A percentile compares a stretch with the other conserved stretches of the same genome.
These are phyloP conservation scores for Lycopodina hypogea DNA, from an alignment of 37 sponge, comb jelly and placozoan genomes.

Conservation along the genomic window DNA sequence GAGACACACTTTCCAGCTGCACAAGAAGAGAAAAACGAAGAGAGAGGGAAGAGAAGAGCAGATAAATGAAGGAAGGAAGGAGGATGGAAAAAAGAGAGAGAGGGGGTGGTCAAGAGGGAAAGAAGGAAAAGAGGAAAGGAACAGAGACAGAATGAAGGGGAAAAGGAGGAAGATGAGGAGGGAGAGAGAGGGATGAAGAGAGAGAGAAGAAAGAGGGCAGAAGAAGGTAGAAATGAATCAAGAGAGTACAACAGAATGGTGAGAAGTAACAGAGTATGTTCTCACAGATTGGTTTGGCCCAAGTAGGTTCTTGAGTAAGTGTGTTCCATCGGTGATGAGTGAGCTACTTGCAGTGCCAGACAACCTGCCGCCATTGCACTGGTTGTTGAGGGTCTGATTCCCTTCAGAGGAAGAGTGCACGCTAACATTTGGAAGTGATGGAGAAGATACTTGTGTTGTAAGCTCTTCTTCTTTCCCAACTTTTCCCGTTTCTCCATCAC, in stretches of 20 bases:
- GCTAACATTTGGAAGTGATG: neutral
- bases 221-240: too few relatives aligned
- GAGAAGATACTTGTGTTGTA: conserved; percentile 9
- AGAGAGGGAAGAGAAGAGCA: neutral
- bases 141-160: too few relatives aligned
- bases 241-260: too few relatives aligned
- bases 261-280: too few relatives aligned
- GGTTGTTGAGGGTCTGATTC: neutral
- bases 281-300: conserved; percentile 9
- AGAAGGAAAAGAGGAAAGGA: neutral
- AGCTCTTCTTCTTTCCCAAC: conserved; percentile 1
- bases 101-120: too few relatives aligned
- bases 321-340: neutral
- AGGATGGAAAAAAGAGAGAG: too few relatives aligned
- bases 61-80: neutral
- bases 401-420: conserved; percentile 8
- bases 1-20: conserved; percentile 35
- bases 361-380: neutral
- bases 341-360: conserved; percentile 31
- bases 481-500: neutral
- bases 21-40: too few relatives aligned
- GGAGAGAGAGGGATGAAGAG: neutral
- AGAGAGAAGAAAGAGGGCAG: neutral
- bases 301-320: neutral
- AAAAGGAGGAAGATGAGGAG: too few relatives aligned